These are phyloP conservation scores for Julus scandinavius DNA, from an alignment of 2,888 invertebrate species.

Conservation along the genomic window DNA sequence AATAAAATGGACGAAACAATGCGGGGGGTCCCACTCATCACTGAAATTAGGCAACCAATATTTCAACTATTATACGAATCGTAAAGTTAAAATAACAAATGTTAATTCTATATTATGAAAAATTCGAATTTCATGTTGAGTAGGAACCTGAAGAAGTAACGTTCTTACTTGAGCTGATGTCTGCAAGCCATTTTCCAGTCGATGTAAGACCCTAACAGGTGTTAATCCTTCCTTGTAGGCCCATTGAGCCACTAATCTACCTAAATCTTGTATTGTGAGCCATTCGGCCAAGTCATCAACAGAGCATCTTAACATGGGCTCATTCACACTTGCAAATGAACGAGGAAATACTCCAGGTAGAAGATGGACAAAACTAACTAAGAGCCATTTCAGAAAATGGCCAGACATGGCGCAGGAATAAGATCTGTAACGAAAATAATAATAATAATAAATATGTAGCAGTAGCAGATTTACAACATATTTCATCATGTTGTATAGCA, in stretches of 20 bases:
- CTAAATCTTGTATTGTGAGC: constrained; percentile 51
- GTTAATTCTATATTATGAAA: too few relatives aligned
- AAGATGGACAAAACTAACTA: constrained; percentile 34
- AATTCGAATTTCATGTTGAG: neutral
- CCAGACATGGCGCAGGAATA: constrained; percentile 2
- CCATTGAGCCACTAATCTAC: constrained; percentile 52
- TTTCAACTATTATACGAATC: too few relatives aligned
- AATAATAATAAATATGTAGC: neutral
- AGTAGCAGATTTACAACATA: neutral
- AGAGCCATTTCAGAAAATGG: constrained; percentile 51
- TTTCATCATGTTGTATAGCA: neutral
- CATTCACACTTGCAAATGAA: neutral
- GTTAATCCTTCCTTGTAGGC: constrained; percentile 52
- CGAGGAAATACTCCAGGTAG: constrained; percentile 30
- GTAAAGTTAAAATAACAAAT: too few relatives aligned
- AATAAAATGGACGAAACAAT: too few relatives aligned
- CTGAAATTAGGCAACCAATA: too few relatives aligned
- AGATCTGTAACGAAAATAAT: neutral
- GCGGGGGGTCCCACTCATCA: too few relatives aligned
- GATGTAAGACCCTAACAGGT: constrained; percentile 51
- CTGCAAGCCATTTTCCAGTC: constrained; percentile 48
- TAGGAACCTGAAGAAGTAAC: neutral
- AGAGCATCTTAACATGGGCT: constrained; percentile 42
- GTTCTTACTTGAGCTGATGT: constrained; percentile 49
- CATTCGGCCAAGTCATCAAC: constrained; percentile 43